A percentile compares a stretch with the other conserved stretches of the same genome.
Conservation (phyloP, 2,888 invertebrate species). For the Cheilosia grossa region DNA sequence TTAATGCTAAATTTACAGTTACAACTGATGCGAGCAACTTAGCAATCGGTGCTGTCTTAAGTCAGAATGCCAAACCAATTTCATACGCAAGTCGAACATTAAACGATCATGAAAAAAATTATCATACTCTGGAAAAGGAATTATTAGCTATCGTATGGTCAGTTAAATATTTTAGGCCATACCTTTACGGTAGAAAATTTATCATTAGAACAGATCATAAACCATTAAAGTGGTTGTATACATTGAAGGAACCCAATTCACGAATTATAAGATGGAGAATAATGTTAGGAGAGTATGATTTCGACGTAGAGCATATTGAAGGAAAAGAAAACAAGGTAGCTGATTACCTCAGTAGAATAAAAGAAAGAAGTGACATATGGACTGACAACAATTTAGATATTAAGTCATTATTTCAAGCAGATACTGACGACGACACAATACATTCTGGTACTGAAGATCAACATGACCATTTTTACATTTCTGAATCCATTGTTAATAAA, state of each 20-base stretch:
- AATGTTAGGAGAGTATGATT: background rate
- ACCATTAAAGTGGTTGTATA: background rate
- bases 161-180: background rate
- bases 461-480: conserved; percentile 18
- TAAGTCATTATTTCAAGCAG: background rate
- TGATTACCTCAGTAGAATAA: too few species aligned
- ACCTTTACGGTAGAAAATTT: background rate
- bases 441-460: conserved; percentile 5
- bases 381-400: too few species aligned
- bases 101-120: background rate
- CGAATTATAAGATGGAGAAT: background rate
- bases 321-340: background rate
- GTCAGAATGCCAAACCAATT: background rate
- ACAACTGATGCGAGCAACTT: background rate
- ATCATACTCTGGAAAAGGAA: background rate
- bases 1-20: background rate
- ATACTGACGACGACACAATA: background rate
- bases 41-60: background rate
- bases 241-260: background rate
- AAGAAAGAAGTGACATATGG: too few species aligned
- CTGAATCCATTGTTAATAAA: conserved; percentile 17
- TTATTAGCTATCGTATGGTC: background rate
- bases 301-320: background rate
- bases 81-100: background rate
- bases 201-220: background rate